Evolutionary conservation across 2,888 invertebrate species (phyloP).

Genomic region (Cordylochernes scorpioides): DNA sequence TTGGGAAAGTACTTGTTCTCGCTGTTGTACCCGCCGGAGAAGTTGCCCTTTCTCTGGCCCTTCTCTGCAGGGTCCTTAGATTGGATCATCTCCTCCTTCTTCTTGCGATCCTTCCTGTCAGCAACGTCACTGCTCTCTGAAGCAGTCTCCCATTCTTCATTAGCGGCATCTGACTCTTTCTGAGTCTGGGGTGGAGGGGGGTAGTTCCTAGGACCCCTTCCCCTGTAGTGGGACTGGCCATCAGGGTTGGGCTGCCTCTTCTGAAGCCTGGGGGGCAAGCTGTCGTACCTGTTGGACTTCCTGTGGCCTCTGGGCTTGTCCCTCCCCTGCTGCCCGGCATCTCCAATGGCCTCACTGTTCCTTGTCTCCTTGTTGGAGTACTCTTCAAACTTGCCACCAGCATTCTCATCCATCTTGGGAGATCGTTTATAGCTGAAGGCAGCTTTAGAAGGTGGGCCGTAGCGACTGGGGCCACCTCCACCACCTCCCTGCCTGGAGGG

Average conservation of each 20-base stretch:
- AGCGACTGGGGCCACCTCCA: constrained; percentile 30
- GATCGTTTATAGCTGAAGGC: constrained; percentile 28
- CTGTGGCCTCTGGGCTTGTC: constrained; percentile 8
- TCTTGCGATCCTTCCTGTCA: constrained; percentile 20
- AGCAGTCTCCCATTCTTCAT: constrained; percentile 40
- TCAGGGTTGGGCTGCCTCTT: constrained; percentile 7
- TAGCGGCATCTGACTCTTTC: constrained; percentile 19
- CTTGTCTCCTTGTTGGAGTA: constrained; percentile 9
- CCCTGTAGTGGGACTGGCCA: constrained; percentile 14
- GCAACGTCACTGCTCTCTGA: constrained; percentile 46
- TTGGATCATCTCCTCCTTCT: constrained; percentile 4
- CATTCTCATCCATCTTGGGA: constrained; percentile 16
- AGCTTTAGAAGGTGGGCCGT: constrained; percentile 52
- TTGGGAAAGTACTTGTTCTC: background rate
- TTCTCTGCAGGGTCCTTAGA: constrained; percentile 4
- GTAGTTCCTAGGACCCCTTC: constrained; percentile 13
- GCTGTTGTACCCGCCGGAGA: constrained; percentile 16
- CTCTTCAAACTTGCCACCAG: constrained; percentile 6
- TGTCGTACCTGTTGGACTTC: constrained; percentile 8
- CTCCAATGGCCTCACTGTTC: constrained; percentile 5
- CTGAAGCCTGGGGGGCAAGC: constrained; percentile 12
- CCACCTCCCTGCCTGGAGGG: constrained; percentile 17
- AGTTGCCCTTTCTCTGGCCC: constrained; percentile 21
- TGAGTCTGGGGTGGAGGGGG: constrained; percentile 17
- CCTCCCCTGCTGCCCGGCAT: constrained; percentile 4